Percentiles rank a stretch among this genome's conserved stretches.
phyloP scores from a whole-genome alignment of 2,888 invertebrate species.

The Parthenolecanium corni region DNA sequence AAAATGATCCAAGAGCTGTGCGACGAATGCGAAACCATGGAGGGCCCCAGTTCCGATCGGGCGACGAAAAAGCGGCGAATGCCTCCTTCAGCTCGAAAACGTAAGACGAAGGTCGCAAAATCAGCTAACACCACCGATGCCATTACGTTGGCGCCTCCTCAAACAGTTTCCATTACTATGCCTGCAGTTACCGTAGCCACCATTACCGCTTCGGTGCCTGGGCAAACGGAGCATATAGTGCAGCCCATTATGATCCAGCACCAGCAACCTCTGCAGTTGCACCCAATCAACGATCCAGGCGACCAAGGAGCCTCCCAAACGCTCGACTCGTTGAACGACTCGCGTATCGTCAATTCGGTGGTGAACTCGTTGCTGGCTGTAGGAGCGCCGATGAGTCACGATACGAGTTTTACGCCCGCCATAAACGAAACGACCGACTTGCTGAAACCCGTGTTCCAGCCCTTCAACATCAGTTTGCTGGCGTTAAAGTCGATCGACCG shows the following conservation, averaged over 20 bases:
- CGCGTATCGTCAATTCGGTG: background rate
- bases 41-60: background rate
- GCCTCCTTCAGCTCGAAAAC: background rate
- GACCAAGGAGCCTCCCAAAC: background rate
- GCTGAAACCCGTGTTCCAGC: slow-evolving; percentile 14
- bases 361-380: slow-evolving; percentile 1
- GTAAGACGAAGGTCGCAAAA: background rate
- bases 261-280: background rate
- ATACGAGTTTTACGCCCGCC: background rate
- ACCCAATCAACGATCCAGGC: background rate
- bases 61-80: slow-evolving; percentile 1
- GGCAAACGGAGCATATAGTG: background rate
- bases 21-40: slow-evolving; percentile 17
- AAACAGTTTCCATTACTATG: background rate
- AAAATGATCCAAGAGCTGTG: slow-evolving; percentile 22
- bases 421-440: slow-evolving; percentile 11
- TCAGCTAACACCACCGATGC: background rate
- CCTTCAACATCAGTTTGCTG: slow-evolving; percentile 14
- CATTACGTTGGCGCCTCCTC: background rate
- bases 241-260: slow-evolving; percentile 1
- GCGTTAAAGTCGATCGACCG: slow-evolving; percentile 11
- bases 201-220: background rate
- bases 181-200: background rate
- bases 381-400: background rate
- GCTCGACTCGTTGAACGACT: background rate